Evolutionary conservation across 2,797 vertebrate genomes (phyloP).

Genomic region (Aplochiton taeniatus): DNA sequence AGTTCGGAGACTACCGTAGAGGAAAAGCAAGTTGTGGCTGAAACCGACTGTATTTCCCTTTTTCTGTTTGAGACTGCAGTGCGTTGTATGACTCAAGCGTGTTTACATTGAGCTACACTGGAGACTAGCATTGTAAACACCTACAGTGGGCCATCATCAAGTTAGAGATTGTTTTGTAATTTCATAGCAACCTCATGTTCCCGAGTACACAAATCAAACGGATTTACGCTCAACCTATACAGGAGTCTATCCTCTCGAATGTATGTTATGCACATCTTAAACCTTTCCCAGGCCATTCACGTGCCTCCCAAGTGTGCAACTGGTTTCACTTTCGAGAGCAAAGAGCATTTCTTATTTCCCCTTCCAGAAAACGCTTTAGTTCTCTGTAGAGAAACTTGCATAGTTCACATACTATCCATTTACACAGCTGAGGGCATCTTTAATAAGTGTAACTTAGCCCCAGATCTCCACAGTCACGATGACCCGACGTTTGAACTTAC

Average conservation of each 20-base stretch:
- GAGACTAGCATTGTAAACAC: too few relatives aligned
- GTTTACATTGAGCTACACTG: too few relatives aligned
- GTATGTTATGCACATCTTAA: not conserved
- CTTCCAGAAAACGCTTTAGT: constrained; percentile 1
- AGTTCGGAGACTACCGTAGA: constrained; percentile 38
- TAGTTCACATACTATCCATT: constrained; percentile 49
- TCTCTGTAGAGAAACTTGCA: constrained; percentile 23
- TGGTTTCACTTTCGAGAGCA: constrained; percentile 4
- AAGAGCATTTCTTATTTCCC: constrained; percentile 13
- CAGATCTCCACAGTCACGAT: constrained; percentile 40
- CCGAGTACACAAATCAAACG: too few relatives aligned
- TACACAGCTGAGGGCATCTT: constrained; percentile 31
- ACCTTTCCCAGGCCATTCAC: not conserved
- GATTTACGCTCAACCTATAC: too few relatives aligned
- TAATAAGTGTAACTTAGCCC: constrained; percentile 40
- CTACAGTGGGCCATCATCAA: too few relatives aligned
- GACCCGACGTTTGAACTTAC: constrained; percentile 50
- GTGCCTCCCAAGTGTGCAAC: not conserved
- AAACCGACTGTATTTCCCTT: constrained; percentile 59
- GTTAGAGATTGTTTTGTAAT: too few relatives aligned
- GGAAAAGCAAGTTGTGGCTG: constrained; percentile 48
- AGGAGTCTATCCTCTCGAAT: too few relatives aligned
- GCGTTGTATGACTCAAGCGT: constrained; percentile 11
- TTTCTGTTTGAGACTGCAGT: constrained; percentile 31
- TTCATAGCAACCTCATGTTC: too few relatives aligned